Evolutionary conservation across 30 jellyfish, hydroid and myxozoan genomes (phyloP).

Genomic region (Aurelia coerulea): DNA sequence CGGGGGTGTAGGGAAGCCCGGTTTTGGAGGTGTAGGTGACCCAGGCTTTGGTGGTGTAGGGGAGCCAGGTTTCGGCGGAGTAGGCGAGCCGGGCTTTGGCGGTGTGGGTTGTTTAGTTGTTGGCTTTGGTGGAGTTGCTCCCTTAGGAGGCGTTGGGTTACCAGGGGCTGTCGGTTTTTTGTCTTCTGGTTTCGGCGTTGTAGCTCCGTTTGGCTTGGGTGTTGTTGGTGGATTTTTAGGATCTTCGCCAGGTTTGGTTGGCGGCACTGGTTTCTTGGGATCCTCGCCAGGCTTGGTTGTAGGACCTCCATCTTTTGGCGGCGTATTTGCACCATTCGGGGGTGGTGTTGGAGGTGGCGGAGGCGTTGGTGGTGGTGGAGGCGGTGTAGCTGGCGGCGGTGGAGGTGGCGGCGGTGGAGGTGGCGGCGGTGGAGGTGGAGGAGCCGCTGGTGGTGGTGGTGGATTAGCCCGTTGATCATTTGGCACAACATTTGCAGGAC

Average conservation of each 20-base stretch:
- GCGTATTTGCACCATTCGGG: not conserved
- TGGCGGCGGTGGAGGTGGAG: conserved; percentile 8
- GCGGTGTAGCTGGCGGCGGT: not conserved
- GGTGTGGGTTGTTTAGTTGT: conserved; percentile 15
- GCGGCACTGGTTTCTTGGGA: too few species aligned
- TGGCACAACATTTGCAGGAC: not conserved
- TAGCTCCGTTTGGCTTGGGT: conserved; percentile 4
- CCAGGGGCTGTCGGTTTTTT: not conserved
- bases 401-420: conserved; percentile 17
- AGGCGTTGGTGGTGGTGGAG: conserved; percentile 22
- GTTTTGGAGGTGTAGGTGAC: conserved; percentile 49
- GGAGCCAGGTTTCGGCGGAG: conserved; percentile 46
- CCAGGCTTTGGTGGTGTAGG: conserved; percentile 34
- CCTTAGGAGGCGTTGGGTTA: conserved; percentile 18
- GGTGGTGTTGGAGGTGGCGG: conserved; percentile 27
- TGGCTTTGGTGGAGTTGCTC: conserved; percentile 47
- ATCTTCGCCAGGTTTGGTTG: too few species aligned
- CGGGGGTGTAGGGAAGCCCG: conserved; percentile 57
- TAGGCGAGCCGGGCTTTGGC: conserved; percentile 37
- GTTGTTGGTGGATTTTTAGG: conserved; percentile 1
- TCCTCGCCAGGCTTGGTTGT: too few species aligned
- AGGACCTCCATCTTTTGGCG: too few species aligned
- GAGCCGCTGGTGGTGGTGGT: conserved; percentile 12
- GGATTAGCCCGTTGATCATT: conserved; percentile 2
- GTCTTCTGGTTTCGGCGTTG: conserved; percentile 49